Conservation (phyloP, 1,140 invertebrate genomes). For the Plectrocnemia conspersa region DNA sequence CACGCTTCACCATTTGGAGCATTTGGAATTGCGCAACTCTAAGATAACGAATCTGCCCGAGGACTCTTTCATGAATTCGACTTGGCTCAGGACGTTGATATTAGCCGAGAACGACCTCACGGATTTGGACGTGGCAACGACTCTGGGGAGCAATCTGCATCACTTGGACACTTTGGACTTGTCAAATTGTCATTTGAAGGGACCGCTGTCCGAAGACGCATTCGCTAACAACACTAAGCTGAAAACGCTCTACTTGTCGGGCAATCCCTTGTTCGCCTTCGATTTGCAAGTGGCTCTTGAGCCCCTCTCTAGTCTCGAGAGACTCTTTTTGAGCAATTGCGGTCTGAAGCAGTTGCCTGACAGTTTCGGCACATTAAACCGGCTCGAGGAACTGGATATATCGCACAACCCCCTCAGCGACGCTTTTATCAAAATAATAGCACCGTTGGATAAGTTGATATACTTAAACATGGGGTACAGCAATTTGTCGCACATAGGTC, state of each 20-base stretch:
- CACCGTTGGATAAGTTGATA: constrained; percentile 60
- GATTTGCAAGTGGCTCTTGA: constrained; percentile 63
- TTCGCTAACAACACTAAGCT: constrained; percentile 65
- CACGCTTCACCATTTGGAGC: constrained; percentile 57
- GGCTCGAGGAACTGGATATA: constrained; percentile 63
- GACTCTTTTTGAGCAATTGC: constrained; percentile 63
- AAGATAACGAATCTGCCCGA: constrained; percentile 58
- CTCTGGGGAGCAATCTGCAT: constrained; percentile 60
- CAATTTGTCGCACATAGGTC: constrained; percentile 61
- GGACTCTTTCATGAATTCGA: constrained; percentile 62
- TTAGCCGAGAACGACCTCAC: constrained; percentile 62
- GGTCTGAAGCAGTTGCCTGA: constrained; percentile 59
- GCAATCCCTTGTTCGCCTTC: constrained; percentile 63
- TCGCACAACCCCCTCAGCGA: constrained; percentile 65
- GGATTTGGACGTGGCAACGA: constrained; percentile 60
- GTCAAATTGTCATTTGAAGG: constrained; percentile 63
- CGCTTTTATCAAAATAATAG: constrained; percentile 62
- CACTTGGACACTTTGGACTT: constrained; percentile 64
- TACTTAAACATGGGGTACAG: constrained; percentile 71
- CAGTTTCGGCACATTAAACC: constrained; percentile 61
- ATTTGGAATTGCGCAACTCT: constrained; percentile 59
- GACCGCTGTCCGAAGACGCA: constrained; percentile 61
- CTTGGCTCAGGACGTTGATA: constrained; percentile 60
- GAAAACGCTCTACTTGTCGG: constrained; percentile 59
- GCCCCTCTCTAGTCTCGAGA: constrained; percentile 60